Evolutionary conservation across 2,113 vertebrate genomes (phyloP), one percentile per base, ranked within the genome.

Genomic region (Syrrhaptes paradoxus): DNA sequence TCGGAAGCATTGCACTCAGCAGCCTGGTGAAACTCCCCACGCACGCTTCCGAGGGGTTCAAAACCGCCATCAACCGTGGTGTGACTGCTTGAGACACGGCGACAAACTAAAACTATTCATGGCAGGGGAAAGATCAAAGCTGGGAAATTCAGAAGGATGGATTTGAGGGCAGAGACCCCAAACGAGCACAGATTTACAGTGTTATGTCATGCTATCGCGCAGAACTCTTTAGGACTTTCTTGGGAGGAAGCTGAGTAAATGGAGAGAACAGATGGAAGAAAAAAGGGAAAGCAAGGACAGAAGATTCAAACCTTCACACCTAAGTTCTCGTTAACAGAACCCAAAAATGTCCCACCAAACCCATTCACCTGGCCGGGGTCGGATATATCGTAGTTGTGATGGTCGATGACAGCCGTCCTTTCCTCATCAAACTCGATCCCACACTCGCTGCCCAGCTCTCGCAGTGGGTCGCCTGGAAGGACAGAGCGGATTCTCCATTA

Each of bases 371-470:
- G 99, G 52, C 99, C 99, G 1, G 98, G 98, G 89, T 99, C 99
- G 0, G 99, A 99, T 70, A 99, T 66, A 14, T 99, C 99, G 0
- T 98, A 99, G 97, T 99, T 99, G 97, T 99, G 99, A 87, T 99
- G 99, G 96, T 99, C 99, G 31, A 99, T 99, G 66, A 99, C 99
- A 0, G 98, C 98, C 1, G 99, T 99, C 95, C 98, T 99, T 68
- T 99, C 99, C 95, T 99, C 99, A n/a, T 99, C 99, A 49, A 99
- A 99, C 97, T 99, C 99, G 3, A 99, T 99, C 11, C 99, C 99
- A 24, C 99, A 99, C 95, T 99, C 99, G 3, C 99, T 99, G 45
- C 99, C 99, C 95, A 99, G 97, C 96, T 99, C 99, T 46, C 99
- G 98, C 89, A 99, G 97, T 2, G 99, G 99, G 91, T 99, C 99